Evolutionary conservation across 2,113 vertebrate species (phyloP).

Genomic region (Copsychus sechellarum): DNA sequence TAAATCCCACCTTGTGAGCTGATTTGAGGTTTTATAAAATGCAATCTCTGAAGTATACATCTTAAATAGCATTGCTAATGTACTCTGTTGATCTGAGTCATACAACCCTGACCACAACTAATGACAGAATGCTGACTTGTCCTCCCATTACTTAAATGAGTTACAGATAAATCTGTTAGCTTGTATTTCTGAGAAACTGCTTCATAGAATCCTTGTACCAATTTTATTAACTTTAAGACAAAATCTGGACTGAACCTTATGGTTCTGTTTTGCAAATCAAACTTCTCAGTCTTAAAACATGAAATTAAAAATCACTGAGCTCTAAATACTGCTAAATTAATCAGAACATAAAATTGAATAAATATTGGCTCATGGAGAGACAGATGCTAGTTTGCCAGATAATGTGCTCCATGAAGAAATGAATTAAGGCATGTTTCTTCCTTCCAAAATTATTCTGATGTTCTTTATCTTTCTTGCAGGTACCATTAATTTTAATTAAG

Average conservation of each 20-base stretch:
- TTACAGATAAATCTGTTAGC: not conserved
- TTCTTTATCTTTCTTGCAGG: not conserved
- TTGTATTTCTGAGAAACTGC: not conserved
- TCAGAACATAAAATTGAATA: constrained; percentile 11
- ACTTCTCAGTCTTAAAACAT: not conserved
- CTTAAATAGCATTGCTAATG: not conserved
- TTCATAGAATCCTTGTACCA: not conserved
- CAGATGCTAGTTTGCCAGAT: not conserved
- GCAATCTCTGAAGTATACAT: not conserved
- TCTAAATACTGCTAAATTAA: not conserved
- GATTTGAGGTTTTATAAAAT: not conserved
- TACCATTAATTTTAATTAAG: constrained; percentile 45
- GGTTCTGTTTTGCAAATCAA: not conserved
- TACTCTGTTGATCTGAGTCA: constrained; percentile 1
- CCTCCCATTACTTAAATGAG: constrained; percentile 14
- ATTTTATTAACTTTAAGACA: not conserved
- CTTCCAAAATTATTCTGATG: not conserved
- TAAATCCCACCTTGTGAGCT: not conserved
- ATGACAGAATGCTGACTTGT: constrained; percentile 18
- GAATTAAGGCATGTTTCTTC: not conserved
- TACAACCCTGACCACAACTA: constrained; percentile 13
- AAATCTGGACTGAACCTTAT: not conserved
- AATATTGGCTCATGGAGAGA: constrained; percentile 14
- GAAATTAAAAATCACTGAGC: not conserved
- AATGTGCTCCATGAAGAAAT: not conserved